Evolutionary conservation across 2,113 vertebrate species (phyloP), one percentile per base, ranked within the genome.

Genomic region (Actinemys pallida): DNA sequence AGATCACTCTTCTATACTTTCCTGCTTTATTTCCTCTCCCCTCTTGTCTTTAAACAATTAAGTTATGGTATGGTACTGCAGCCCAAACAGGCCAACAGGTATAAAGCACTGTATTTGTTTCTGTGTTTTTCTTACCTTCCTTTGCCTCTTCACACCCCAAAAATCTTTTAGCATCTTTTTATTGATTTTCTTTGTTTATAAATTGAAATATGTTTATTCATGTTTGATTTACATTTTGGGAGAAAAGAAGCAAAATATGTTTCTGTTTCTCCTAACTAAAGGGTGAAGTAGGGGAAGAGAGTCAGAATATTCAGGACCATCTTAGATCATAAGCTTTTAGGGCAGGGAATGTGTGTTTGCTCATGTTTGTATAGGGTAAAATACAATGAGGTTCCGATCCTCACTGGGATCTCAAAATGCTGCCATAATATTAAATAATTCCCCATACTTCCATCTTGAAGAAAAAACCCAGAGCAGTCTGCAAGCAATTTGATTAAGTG

Each of bases 311-410:
- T 91, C 87, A 93, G 57, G 93, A 96, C 90, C 91, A 93, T 86
- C 87, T 93, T 85, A 54, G 82, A 91, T 94, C 84, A 95, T 65
- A 90, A 42, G n/a, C 59, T 62, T 93, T 94, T 85, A 93, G 1
- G 45, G 86, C 39, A 94, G 22, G 49, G 75, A 91, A 85, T 39
- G 65, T 22, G 72, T 4, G 31, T 87, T 75, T 0, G 1, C 31
- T 54, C 75, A 50, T 53, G 83, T 93, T 90, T 4, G 0, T 59
- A 57, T 0, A 1, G 84, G 16, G 31, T 91, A 81, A 45, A 42
- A 76, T 35, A 45, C 90, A 96, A 93, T 81, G 85, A 53, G 93
- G 81, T 12, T 72, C 62, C 83, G 22, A 39, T 92, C 75, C 56
- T 62, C 90, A 50, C 78, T 50, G 52, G 16, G 93, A 27, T 10